These are phyloP conservation scores for Lophotriccus pileatus DNA, from an alignment of 2,797 vertebrate species.

Conservation along the genomic window DNA sequence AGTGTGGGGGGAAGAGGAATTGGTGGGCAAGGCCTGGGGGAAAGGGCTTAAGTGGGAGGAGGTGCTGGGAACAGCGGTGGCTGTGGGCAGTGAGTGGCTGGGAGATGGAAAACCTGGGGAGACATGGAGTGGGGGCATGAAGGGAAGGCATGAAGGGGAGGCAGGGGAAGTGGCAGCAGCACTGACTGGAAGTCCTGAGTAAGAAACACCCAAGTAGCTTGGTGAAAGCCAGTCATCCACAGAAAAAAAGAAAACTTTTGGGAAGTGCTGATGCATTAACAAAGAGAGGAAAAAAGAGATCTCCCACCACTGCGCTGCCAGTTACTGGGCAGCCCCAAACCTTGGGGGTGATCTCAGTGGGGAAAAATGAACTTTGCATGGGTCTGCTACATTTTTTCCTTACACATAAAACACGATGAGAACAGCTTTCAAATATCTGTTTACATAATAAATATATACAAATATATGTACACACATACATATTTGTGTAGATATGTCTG, in stretches of 20 bases:
- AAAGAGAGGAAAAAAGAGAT: not conserved
- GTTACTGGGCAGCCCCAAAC: not conserved
- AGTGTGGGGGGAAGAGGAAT: not conserved
- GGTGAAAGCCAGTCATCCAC: not conserved
- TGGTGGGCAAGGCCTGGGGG: not conserved
- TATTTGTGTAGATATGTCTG: not conserved
- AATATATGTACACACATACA: not conserved
- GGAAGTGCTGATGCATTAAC: not conserved
- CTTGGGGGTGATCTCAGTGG: not conserved
- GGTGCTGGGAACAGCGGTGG: not conserved
- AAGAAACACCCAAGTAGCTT: not conserved
- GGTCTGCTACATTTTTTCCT: not conserved
- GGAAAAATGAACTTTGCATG: not conserved
- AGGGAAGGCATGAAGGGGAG: rapidly evolving
- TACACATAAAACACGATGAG: not conserved
- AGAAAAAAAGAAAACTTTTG: not conserved
- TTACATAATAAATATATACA: not conserved
- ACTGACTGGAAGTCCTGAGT: conserved; percentile 35
- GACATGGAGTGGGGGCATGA: too few species aligned
- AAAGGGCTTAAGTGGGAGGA: not conserved
- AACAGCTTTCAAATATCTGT: not conserved
- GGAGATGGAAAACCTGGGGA: too few species aligned
- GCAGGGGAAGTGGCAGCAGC: not conserved
- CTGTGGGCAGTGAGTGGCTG: rapidly evolving
- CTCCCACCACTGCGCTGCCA: not conserved